Evolutionary conservation across 2,113 vertebrate genomes (phyloP).

Genomic region (Ammospiza nelsoni): DNA sequence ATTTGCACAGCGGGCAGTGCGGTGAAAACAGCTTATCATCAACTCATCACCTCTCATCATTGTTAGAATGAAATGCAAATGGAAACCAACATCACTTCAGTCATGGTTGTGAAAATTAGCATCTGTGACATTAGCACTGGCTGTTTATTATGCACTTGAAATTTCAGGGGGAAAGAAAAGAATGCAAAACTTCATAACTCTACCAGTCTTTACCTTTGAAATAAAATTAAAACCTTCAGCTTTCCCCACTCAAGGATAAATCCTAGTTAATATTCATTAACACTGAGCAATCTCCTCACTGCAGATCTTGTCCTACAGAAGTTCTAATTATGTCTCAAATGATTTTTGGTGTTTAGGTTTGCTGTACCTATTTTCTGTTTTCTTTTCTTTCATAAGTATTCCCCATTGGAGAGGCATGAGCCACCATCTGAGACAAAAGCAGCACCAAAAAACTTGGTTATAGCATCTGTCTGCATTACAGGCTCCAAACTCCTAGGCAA

Average conservation of each 20-base stretch:
- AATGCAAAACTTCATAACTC: slow-evolving; percentile 38
- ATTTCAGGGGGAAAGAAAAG: slow-evolving; percentile 55
- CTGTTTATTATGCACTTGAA: slow-evolving; percentile 67
- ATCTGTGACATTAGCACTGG: slow-evolving; percentile 69
- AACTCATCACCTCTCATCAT: slow-evolving; percentile 77
- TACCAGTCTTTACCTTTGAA: slow-evolving; percentile 48
- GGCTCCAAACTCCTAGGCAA: neutral
- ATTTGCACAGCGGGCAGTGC: slow-evolving; percentile 75
- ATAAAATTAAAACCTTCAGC: slow-evolving; percentile 52
- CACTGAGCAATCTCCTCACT: slow-evolving; percentile 21
- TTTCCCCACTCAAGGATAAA: slow-evolving; percentile 55
- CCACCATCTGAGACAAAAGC: neutral
- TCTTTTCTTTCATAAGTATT: neutral
- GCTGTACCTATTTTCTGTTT: slow-evolving; percentile 31
- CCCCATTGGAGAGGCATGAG: neutral
- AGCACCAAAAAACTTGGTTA: neutral
- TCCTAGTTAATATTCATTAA: slow-evolving; percentile 67
- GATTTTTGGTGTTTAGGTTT: slow-evolving; percentile 21
- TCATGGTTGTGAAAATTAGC: slow-evolving; percentile 74
- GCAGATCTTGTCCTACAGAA: slow-evolving; percentile 31
- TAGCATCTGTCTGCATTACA: neutral
- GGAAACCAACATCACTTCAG: slow-evolving; percentile 71
- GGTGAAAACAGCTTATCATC: slow-evolving; percentile 76
- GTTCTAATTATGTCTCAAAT: slow-evolving; percentile 30
- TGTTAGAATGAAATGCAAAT: slow-evolving; percentile 77